Base-by-base conservation (phyloP, 2,888 invertebrate genomes). In the Embidobia sp. region DNA sequence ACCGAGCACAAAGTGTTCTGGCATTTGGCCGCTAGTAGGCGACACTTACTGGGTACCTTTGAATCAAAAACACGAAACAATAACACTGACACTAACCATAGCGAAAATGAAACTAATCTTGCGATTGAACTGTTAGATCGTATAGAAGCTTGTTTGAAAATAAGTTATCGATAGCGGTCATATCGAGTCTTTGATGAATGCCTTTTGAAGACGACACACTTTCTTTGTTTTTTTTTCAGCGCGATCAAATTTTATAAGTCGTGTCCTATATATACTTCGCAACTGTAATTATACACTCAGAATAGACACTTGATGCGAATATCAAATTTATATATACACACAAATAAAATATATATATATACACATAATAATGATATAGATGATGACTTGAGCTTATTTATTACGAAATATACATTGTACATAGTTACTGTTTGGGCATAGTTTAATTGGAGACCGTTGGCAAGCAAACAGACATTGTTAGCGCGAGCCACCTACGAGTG, bases 371-470 rank as follows among this genome's bases (percentile, higher is more conserved):
- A 29, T 31, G 7, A 67, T 61, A 74, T 82, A 81, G 79, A 74
- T 80, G 59, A 82, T 79, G 83, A 84, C 84, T 85, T 85, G 86
- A 88, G 87, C 87, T 87, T 88, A 88, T 88, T 88, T 88, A 88
- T 88, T 87, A 86, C 80, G 80, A 85, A 84, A 84, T 55, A 69
- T 53, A 40, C 57, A 55, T 35, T 75, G 75, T 75, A 75, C 27
- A 75, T 75, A 75, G 53, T 63, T 61, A 53, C 42, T 15, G 78
- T 53, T 82, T 83, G 80, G 74, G 31, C 42, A 59, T 76, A 76
- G 35, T 76, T 69, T 44, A 53, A 69, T 48, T 59, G 55, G 49
- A 44, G 6, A 42, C 8, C 6, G 29, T n/a, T n/a, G n/a, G n/a
- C n/a, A n/a, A n/a, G n/a, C n/a, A n/a, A n/a, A n/a, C n/a, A n/a